phyloP scores from a whole-genome alignment of 2,888 invertebrate genomes.

The Lasioglossum oenotherae region DNA sequence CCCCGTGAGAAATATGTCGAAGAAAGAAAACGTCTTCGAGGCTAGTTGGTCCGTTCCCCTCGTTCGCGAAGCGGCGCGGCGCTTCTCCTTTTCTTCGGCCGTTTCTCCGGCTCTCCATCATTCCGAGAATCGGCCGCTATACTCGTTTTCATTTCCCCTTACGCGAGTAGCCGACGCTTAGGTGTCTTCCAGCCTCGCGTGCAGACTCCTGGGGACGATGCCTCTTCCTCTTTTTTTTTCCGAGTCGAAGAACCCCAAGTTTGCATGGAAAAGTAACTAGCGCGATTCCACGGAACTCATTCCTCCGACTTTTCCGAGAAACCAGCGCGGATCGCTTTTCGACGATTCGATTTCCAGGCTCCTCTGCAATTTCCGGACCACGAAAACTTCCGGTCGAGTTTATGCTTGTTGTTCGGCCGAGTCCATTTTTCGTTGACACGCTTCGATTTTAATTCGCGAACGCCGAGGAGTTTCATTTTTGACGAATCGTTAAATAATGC shows the following conservation, averaged over 20 bases:
- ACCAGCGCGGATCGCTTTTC: neutral
- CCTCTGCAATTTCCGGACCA: neutral
- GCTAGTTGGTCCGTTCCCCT: constrained; percentile 21
- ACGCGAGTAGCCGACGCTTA: constrained; percentile 72
- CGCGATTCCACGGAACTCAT: neutral
- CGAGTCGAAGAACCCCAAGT: neutral
- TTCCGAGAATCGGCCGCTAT: constrained; percentile 77
- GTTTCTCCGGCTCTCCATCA: constrained; percentile 56
- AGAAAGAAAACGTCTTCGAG: constrained; percentile 60
- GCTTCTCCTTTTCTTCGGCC: constrained; percentile 58
- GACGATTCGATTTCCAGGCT: neutral
- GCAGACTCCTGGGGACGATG: constrained; percentile 20
- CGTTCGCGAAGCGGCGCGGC: constrained; percentile 24
- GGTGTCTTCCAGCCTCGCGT: constrained; percentile 36
- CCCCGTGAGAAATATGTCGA: constrained; percentile 68
- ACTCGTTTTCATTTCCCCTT: constrained; percentile 82
- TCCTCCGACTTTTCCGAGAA: neutral
- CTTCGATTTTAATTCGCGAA: neutral
- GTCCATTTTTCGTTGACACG: too few relatives aligned
- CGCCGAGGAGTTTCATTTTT: neutral
- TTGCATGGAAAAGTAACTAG: neutral
- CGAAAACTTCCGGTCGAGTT: neutral
- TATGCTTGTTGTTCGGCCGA: neutral
- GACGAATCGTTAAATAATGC: neutral
- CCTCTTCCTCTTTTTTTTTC: neutral